These are phyloP conservation scores for Novumbra hubbsi DNA, from an alignment of 2,797 vertebrate species.

Conservation along the genomic window DNA sequence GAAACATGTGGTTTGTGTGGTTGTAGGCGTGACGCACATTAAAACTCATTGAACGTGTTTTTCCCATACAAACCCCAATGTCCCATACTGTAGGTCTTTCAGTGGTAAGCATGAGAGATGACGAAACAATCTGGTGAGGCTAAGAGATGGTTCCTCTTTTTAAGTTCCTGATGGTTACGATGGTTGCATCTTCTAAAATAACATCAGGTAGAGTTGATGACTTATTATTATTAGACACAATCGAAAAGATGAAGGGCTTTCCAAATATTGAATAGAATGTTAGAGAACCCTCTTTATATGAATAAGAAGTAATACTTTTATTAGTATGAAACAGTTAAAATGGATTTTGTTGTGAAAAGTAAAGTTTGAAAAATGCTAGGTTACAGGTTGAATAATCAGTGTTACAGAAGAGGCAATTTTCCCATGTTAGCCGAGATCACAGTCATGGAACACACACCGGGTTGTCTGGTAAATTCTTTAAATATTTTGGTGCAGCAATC, in stretches of 20 bases:
- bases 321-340: not conserved
- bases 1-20: conserved; percentile 32
- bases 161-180: not conserved
- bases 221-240: not conserved
- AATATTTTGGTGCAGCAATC: too few species aligned
- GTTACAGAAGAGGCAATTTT: too few species aligned
- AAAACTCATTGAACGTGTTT: conserved; percentile 21
- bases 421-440: too few species aligned
- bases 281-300: not conserved
- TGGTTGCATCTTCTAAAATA: not conserved
- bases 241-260: not conserved
- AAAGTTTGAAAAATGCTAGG: not conserved
- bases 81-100: not conserved
- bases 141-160: not conserved
- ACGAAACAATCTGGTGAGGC: not conserved
- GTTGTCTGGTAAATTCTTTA: too few species aligned
- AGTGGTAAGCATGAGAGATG: not conserved
- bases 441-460: too few species aligned
- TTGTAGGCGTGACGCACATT: conserved; percentile 30
- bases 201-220: not conserved
- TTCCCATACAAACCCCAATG: too few species aligned
- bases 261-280: not conserved
- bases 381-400: not conserved
- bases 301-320: not conserved
- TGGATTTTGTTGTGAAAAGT: not conserved